Percentiles rank a stretch among this genome's conserved stretches.
These are phyloP conservation scores for Acanthurus leucopareius DNA, from an alignment of 2,797 vertebrate species.

Conservation along the genomic window DNA sequence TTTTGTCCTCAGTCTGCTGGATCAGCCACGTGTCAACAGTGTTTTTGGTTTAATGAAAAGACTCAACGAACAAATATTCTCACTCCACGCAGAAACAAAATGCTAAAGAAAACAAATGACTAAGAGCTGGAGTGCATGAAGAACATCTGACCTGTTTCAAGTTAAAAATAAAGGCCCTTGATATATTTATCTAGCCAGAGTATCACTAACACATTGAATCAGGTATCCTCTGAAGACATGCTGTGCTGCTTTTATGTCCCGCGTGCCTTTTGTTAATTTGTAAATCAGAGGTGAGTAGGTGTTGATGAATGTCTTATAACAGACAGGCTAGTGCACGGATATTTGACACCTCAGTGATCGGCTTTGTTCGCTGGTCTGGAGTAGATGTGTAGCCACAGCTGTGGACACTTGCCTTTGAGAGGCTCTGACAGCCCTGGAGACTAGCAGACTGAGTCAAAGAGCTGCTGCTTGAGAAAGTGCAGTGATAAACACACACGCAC, in stretches of 20 bases:
- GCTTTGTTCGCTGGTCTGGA: constrained; percentile 46
- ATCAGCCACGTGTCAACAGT: background rate
- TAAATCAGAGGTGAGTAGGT: constrained; percentile 64
- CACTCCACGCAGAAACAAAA: background rate
- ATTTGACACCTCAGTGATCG: constrained; percentile 66
- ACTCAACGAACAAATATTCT: background rate
- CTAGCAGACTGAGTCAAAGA: constrained; percentile 61
- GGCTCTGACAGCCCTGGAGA: constrained; percentile 71
- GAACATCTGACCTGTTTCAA: background rate
- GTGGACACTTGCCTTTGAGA: constrained; percentile 78
- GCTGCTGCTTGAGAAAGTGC: constrained; percentile 52
- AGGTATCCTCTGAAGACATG: background rate
- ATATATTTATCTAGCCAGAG: background rate
- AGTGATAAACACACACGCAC: constrained; percentile 52
- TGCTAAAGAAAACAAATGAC: background rate
- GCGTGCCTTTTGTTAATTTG: constrained; percentile 45
- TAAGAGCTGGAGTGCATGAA: background rate
- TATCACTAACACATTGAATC: background rate
- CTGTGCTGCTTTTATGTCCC: constrained; percentile 11
- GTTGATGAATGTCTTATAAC: constrained; percentile 65
- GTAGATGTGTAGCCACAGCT: constrained; percentile 74
- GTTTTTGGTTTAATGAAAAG: constrained; percentile 1
- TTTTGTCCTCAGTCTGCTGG: background rate
- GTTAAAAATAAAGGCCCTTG: constrained; percentile 5
- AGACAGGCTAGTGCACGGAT: constrained; percentile 62